Percentiles rank a stretch among this genome's conserved stretches.
These are phyloP conservation scores for Mayetiola destructor DNA, from an alignment of 2,888 invertebrate species.

Conservation along the genomic window DNA sequence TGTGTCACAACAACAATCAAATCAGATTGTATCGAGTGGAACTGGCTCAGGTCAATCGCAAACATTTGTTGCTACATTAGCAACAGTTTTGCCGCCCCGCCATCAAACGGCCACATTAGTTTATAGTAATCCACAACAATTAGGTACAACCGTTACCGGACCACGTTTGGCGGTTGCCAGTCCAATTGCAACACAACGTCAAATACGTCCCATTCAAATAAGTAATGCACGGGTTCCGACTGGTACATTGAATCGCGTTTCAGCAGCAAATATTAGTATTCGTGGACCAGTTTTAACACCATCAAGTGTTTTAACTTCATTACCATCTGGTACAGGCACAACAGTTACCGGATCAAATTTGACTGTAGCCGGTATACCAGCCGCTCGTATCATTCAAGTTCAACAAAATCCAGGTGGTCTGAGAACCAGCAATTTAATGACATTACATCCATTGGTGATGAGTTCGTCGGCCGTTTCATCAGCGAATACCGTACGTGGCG, in stretches of 20 bases:
- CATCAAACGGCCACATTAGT: slow-evolving; percentile 33
- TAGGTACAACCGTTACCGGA: slow-evolving; percentile 17
- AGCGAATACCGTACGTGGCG: not conserved
- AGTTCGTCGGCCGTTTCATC: slow-evolving; percentile 25
- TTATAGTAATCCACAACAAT: slow-evolving; percentile 29
- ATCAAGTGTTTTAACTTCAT: slow-evolving; percentile 21
- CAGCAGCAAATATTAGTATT: slow-evolving; percentile 27
- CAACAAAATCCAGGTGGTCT: slow-evolving; percentile 29
- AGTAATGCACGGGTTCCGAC: slow-evolving; percentile 19
- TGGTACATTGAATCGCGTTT: not conserved
- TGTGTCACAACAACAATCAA: not conserved
- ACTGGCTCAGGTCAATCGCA: slow-evolving; percentile 19
- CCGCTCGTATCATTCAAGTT: slow-evolving; percentile 33
- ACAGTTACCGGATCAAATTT: slow-evolving; percentile 24
- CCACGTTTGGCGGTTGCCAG: slow-evolving; percentile 32
- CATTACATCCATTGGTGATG: slow-evolving; percentile 32
- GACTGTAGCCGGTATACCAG: slow-evolving; percentile 22
- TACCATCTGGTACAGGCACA: slow-evolving; percentile 17
- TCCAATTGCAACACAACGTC: slow-evolving; percentile 25
- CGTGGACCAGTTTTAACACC: slow-evolving; percentile 29
- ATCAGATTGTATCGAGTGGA: not conserved
- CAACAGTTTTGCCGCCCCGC: slow-evolving; percentile 31
- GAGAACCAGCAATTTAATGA: slow-evolving; percentile 29
- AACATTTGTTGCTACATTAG: slow-evolving; percentile 32
- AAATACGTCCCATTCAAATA: slow-evolving; percentile 32